phyloP scores from a whole-genome alignment of 2,113 vertebrate genomes.

The Loxodonta africana region DNA sequence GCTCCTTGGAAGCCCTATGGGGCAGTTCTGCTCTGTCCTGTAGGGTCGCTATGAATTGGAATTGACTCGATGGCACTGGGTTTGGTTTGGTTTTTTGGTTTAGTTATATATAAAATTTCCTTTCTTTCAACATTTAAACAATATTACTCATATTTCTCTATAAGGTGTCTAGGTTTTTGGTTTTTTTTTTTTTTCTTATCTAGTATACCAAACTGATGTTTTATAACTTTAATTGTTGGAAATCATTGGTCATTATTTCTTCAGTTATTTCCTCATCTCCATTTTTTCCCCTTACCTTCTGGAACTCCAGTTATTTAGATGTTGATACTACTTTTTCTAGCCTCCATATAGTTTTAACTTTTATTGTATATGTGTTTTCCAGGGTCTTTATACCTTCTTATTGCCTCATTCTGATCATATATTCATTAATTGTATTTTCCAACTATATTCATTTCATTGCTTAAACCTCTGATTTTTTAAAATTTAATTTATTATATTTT shows the following conservation, averaged over 20 bases:
- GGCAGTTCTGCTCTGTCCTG: too few species aligned
- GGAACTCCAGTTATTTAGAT: not conserved
- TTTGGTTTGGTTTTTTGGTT: not conserved
- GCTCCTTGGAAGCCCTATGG: too few species aligned
- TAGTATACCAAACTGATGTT: not conserved
- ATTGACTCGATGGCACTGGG: too few species aligned
- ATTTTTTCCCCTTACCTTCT: not conserved
- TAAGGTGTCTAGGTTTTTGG: not conserved
- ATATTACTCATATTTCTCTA: not conserved
- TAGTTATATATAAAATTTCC: not conserved
- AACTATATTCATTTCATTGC: not conserved
- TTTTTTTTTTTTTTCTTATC: not conserved
- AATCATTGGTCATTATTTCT: not conserved
- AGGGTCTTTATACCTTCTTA: not conserved
- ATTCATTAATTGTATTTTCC: conserved; percentile 10
- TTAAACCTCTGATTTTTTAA: not conserved
- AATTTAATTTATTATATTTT: conserved; percentile 1
- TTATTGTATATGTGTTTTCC: not conserved
- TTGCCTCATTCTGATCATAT: conserved; percentile 6
- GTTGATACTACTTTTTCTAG: not conserved
- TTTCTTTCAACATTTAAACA: not conserved
- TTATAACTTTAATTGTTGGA: conserved; percentile 26
- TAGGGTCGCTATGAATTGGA: too few species aligned
- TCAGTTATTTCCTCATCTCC: conserved; percentile 27
- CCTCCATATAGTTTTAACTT: not conserved